Percentiles rank a stretch among this genome's conserved stretches.
Evolutionary conservation across 2,888 invertebrate species (phyloP).

Genomic region (Drosophila recens): DNA sequence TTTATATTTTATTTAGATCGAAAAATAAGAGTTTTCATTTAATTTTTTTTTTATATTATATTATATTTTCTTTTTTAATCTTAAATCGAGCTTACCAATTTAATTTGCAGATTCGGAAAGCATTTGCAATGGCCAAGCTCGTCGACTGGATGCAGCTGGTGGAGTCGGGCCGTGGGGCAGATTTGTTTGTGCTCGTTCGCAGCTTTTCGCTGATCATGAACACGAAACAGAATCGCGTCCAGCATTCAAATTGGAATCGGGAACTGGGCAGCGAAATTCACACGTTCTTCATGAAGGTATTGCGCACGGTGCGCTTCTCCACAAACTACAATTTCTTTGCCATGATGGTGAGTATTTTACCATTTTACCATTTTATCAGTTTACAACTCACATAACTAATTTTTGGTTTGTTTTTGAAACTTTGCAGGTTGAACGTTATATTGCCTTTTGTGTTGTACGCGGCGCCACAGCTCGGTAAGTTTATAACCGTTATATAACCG

Average conservation of each 20-base stretch:
- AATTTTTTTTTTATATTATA: no score
- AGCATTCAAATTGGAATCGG: slow-evolving; percentile 31
- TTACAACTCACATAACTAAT: background rate
- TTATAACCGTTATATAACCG: no score
- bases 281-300: slow-evolving; percentile 44
- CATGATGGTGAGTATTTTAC: slow-evolving; percentile 53
- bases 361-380: background rate
- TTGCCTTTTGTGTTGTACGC: slow-evolving; percentile 57
- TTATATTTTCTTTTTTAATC: no score
- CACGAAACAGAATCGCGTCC: slow-evolving; percentile 27
- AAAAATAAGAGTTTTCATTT: no score
- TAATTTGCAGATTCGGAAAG: slow-evolving; percentile 32
- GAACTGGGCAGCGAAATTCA: slow-evolving; percentile 34
- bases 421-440: slow-evolving; percentile 59
- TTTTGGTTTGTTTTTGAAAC: background rate
- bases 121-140: slow-evolving; percentile 46
- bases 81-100: no score
- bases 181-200: slow-evolving; percentile 53
- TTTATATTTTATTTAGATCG: no score
- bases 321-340: slow-evolving; percentile 15
- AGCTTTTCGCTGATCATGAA: slow-evolving; percentile 53
- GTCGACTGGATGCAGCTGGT: slow-evolving; percentile 55
- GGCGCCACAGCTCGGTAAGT: slow-evolving; percentile 35
- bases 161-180: slow-evolving; percentile 2
- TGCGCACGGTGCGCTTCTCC: slow-evolving; percentile 19